Conservation (phyloP, 2,797 vertebrate genomes). For the Pelochelys cantorii region DNA sequence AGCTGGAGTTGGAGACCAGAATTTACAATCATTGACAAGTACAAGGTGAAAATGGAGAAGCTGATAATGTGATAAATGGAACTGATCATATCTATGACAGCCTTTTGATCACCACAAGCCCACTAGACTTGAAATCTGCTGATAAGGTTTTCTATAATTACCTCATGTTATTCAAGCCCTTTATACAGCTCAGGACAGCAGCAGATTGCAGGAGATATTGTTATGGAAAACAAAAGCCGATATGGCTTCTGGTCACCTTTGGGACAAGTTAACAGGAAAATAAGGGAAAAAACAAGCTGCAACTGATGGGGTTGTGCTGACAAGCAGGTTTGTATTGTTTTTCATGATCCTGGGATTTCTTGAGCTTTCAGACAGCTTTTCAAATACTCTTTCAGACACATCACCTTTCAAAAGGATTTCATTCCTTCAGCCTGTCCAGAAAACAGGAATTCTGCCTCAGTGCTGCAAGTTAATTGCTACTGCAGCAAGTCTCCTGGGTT, state of each 20-base stretch:
- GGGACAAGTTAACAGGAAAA: background rate
- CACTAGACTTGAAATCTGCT: slow-evolving; percentile 48
- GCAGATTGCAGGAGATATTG: slow-evolving; percentile 9
- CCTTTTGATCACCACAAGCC: slow-evolving; percentile 64
- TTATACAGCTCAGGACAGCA: background rate
- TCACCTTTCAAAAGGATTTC: background rate
- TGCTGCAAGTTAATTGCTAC: background rate
- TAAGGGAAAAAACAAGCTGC: slow-evolving; percentile 7
- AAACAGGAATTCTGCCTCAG: slow-evolving; percentile 7
- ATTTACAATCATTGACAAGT: slow-evolving; percentile 22
- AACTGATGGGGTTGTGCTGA: slow-evolving; percentile 7
- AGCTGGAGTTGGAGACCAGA: background rate
- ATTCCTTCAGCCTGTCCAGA: background rate
- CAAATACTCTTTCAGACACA: slow-evolving; percentile 38
- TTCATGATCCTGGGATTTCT: slow-evolving; percentile 1
- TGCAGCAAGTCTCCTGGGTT: background rate
- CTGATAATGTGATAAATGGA: slow-evolving; percentile 57
- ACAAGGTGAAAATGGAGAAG: slow-evolving; percentile 58
- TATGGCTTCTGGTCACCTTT: slow-evolving; percentile 24
- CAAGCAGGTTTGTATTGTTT: slow-evolving; percentile 15
- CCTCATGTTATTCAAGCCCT: slow-evolving; percentile 32
- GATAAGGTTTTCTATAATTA: slow-evolving; percentile 57
- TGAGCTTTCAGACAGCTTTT: slow-evolving; percentile 23
- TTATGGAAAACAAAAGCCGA: background rate
- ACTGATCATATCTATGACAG: slow-evolving; percentile 46